Evolutionary conservation across 2,888 invertebrate species (phyloP), one percentile per base, ranked within the genome.

Genomic region (Synergus gifuensis): DNA sequence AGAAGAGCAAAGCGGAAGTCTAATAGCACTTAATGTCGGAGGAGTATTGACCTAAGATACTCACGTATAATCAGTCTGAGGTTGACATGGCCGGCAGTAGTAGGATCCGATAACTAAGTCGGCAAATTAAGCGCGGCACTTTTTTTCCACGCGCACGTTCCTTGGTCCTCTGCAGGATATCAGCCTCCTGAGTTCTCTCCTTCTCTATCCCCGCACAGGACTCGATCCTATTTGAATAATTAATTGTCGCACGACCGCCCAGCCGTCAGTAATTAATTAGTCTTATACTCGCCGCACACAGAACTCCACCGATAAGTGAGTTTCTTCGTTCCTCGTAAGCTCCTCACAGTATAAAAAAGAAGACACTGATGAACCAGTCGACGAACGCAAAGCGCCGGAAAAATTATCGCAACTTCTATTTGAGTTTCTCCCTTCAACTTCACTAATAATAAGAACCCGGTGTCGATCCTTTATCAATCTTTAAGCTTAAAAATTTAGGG

Each of bases 11-110:
- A 22, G 60, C 60, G 22, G 60, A 28, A 60, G 60, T 60, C 1
- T 60, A 12, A 60, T 60, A 22, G 11, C 1, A 12, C 22, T 67
- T 12, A 77, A 66, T 66, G 54, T 11, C 18, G 28, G 63, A 18
- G 28, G 63, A 18, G 28, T 77, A 36, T 46, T 46, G 44, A 54
- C 36, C n/a, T 4, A 49, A 36, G 36, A 54, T 86, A 90, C 91
- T 88, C 83, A 91, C 91, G 83, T 86, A 86, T 84, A 84, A 89
- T 90, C 84, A 88, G 77, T 86, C 85, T 78, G 44, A 69, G 82
- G 73, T 82, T 78, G 86, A 84, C 87, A 87, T 88, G 67, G 49
- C 79, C 78, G 66, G 49, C 54, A 36, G 49, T 73, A 28, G 73
- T 28, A 28, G 28, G n/a, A 73, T 73, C 73, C 82, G 44, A 54